These are phyloP conservation scores for Ophioderma brevispina DNA, from an alignment of 35 echinoderm and acorn worm species.

Conservation along the genomic window DNA sequence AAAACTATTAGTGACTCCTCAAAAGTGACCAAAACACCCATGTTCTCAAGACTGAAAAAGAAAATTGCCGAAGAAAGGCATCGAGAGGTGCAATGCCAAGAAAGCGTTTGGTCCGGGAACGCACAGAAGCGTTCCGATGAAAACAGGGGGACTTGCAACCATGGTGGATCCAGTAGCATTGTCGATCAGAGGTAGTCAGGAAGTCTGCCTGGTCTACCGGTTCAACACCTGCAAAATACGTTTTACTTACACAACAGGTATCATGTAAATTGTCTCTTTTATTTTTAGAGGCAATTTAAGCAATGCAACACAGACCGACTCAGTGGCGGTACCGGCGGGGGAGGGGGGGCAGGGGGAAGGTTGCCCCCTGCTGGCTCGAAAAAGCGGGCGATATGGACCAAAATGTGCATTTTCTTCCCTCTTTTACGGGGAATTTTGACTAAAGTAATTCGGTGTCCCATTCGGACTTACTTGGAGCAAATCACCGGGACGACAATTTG, in stretches of 20 bases:
- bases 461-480: no score
- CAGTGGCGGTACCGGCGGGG: not conserved
- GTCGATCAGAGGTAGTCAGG: slow-evolving; percentile 77
- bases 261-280: not conserved
- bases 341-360: not conserved
- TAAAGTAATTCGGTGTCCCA: no score
- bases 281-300: not conserved
- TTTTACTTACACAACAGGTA: no score
- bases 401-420: no score
- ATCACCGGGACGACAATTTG: no score
- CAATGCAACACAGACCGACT: not conserved
- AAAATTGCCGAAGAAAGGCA: slow-evolving; percentile 86
- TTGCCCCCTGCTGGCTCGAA: not conserved
- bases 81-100: slow-evolving; percentile 41
- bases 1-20: no score
- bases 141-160: slow-evolving; percentile 34
- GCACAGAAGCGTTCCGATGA: not conserved
- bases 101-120: slow-evolving; percentile 20
- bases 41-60: slow-evolving; percentile 98
- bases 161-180: slow-evolving; percentile 52
- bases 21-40: not conserved
- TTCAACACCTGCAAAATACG: slow-evolving; percentile 37
- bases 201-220: slow-evolving; percentile 53
- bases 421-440: no score
- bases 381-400: no score